Conservation (phyloP, 1,140 invertebrate species). For the Zaprionus africanus region DNA sequence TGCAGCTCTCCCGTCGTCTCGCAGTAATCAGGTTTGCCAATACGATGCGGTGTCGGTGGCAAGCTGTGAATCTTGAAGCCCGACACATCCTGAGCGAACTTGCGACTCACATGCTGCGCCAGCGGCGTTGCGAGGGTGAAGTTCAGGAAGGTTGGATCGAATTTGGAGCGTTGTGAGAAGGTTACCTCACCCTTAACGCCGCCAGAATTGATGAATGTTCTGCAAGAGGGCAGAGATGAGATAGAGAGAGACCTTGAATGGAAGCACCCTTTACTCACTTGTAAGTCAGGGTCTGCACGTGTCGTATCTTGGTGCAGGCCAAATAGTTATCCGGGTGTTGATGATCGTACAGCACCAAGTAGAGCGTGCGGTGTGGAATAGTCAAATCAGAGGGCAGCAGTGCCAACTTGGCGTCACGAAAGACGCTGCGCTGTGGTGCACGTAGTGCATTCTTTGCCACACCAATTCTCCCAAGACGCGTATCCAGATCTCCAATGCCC, state of each 20-base stretch:
- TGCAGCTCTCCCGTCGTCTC: constrained; percentile 88
- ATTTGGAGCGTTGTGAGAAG: constrained; percentile 92
- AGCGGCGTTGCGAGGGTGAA: constrained; percentile 87
- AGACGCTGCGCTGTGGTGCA: constrained; percentile 86
- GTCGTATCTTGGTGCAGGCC: constrained; percentile 92
- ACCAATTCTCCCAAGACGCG: constrained; percentile 90
- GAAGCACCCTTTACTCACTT: constrained; percentile 86
- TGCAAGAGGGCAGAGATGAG: constrained; percentile 78
- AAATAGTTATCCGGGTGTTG: constrained; percentile 91
- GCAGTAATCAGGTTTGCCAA: constrained; percentile 86
- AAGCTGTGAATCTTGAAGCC: constrained; percentile 88
- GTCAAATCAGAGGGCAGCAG: constrained; percentile 88
- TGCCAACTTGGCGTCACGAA: constrained; percentile 88
- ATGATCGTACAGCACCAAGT: constrained; percentile 93
- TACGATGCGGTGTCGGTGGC: constrained; percentile 87
- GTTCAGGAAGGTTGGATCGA: constrained; percentile 92
- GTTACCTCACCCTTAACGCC: constrained; percentile 93
- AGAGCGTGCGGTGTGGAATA: constrained; percentile 90
- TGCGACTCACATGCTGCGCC: constrained; percentile 63
- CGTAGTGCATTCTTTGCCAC: constrained; percentile 87
- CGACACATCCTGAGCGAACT: constrained; percentile 86
- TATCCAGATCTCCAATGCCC: constrained; percentile 92
- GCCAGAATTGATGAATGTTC: constrained; percentile 90
- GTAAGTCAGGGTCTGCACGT: constrained; percentile 87
- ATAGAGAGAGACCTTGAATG: not conserved